These are phyloP conservation scores for Rhinogobio ventralis DNA, from an alignment of 2,797 vertebrate genomes.

Conservation along the genomic window DNA sequence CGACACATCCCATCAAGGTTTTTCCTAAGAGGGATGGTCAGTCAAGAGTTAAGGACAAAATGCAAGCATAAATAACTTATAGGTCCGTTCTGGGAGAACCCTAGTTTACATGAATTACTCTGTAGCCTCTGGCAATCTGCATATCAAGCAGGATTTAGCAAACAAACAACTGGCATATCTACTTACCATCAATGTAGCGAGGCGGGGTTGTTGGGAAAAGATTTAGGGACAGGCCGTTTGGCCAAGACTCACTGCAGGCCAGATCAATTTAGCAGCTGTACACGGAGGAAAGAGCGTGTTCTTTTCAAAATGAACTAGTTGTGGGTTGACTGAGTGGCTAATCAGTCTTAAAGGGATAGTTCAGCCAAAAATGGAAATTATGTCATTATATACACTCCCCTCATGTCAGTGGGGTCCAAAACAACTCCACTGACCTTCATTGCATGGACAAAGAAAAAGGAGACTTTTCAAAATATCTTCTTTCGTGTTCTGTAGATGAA, in stretches of 20 bases:
- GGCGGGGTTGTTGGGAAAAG: slow-evolving; percentile 66
- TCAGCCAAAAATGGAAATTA: neutral
- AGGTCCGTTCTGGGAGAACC: slow-evolving; percentile 75
- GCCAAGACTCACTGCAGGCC: slow-evolving; percentile 39
- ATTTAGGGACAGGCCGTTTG: slow-evolving; percentile 59
- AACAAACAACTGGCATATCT: slow-evolving; percentile 81
- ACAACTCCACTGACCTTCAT: neutral
- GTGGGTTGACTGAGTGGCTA: neutral
- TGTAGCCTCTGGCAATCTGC: slow-evolving; percentile 79
- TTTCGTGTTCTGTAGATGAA: neutral
- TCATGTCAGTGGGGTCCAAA: neutral
- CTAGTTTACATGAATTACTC: slow-evolving; percentile 85
- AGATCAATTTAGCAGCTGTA: slow-evolving; percentile 15
- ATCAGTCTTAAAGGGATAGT: neutral
- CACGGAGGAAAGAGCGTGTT: slow-evolving; percentile 20
- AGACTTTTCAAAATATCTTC: neutral
- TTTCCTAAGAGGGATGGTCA: slow-evolving; percentile 9
- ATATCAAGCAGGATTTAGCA: slow-evolving; percentile 79
- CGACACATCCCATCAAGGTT: slow-evolving; percentile 5
- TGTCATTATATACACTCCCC: neutral
- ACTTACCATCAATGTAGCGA: slow-evolving; percentile 75
- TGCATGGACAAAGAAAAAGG: neutral
- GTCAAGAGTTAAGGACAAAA: slow-evolving; percentile 71
- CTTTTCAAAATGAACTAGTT: neutral
- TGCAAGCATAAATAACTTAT: slow-evolving; percentile 76